Evolutionary conservation across 2,113 vertebrate genomes (phyloP), one percentile per base, ranked within the genome.

Genomic region (Geococcyx californianus): DNA sequence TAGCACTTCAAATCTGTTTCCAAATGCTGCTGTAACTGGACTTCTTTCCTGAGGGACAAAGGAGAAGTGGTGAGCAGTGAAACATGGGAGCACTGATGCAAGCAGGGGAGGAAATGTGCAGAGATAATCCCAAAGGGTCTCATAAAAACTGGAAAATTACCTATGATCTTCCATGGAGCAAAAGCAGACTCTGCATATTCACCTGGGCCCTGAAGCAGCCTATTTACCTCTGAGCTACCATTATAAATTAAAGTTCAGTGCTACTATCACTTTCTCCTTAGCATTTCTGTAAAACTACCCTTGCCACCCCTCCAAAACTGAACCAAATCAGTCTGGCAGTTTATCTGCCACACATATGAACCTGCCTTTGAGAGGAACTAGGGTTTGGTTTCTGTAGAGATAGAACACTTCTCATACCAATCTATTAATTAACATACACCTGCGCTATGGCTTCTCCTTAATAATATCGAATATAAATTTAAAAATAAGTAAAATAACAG

Each of bases 31-130:
- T 81, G 47, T 63, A 25, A 26, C 38, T 84, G 69, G 34, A 42
- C 25, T 84, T 93, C 75, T 62, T 84, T 88, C 80, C 60, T 84
- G 36, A 92, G 33, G 56, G 72, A 86, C 59, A 93, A 90, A 95
- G 56, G 52, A 87, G 31, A 85, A 70, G 47, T 15, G 18, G 25
- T 80, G 38, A 93, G 66, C 34, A 67, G 33, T 52, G 81, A 88
- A 93, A 84, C 18, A 49, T 13, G 8, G 72, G 42, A 70, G 26
- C 13, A 55, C 29, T 7, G 28, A 62, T 11, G 76, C 9, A 66
- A 87, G 33, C n/a, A 85, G 11, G 6, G 11, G 14, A 92, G 1
- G 1, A 85, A 85, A 88, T 11, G 21, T 45, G 31, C 67, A 93
- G 16, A 75, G n/a, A 69, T 49, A 80, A 60, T 69, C 54, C 70